These are phyloP conservation scores for Taeniopygia guttata DNA, from an alignment of 2,797 vertebrate genomes.

Conservation along the genomic window DNA sequence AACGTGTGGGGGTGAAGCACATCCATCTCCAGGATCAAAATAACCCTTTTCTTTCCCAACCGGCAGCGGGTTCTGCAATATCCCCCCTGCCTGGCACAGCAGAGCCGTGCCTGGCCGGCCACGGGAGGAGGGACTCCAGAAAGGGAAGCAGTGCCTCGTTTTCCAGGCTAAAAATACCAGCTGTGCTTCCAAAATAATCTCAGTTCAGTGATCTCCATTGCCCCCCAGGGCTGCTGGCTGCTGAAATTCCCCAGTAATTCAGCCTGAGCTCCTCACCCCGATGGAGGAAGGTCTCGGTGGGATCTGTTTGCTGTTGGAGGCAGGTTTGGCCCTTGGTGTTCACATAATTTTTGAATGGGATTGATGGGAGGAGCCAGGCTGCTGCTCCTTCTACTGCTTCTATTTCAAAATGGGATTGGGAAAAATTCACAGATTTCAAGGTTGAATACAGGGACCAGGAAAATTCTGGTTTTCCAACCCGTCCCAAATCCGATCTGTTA, in stretches of 20 bases:
- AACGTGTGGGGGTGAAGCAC: background rate
- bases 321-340: rapidly evolving
- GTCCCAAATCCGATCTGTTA: background rate
- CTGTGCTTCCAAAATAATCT: background rate
- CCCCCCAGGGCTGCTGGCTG: background rate
- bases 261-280: background rate
- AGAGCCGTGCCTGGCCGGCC: background rate
- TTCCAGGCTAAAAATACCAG: conserved; percentile 28
- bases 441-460: background rate
- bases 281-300: rapidly evolving
- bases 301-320: background rate
- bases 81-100: background rate
- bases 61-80: background rate
- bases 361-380: background rate
- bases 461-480: background rate
- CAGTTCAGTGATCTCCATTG: rapidly evolving
- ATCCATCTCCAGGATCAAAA: background rate
- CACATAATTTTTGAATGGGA: rapidly evolving
- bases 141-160: background rate
- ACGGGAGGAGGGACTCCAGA: background rate
- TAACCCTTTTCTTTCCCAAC: conserved; percentile 18
- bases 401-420: rapidly evolving
- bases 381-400: background rate
- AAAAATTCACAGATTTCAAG: rapidly evolving
- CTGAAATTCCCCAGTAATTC: background rate